Evolutionary conservation across 2,888 invertebrate species (phyloP).

Genomic region (Pachymerium ferrugineum): DNA sequence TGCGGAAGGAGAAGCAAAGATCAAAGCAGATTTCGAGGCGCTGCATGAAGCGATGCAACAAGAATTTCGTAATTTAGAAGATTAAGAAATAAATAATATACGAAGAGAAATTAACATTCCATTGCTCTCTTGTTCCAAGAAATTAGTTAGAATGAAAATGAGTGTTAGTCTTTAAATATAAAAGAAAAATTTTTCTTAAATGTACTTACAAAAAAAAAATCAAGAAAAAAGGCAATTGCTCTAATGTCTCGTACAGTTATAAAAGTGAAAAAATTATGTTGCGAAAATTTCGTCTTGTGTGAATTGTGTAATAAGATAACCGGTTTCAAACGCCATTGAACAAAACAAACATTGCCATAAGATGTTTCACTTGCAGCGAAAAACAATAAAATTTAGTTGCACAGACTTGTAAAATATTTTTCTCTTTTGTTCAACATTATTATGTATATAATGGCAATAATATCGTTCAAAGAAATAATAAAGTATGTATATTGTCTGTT

Average conservation of each 20-base stretch:
- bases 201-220: neutral
- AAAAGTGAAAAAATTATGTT: neutral
- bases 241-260: neutral
- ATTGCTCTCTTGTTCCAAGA: neutral
- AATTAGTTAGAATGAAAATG: neutral
- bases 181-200: neutral
- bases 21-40: conserved; percentile 94
- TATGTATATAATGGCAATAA: neutral
- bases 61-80: conserved; percentile 97
- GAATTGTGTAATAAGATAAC: neutral
- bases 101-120: neutral
- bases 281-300: neutral
- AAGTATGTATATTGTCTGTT: neutral
- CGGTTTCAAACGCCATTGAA: neutral
- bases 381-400: neutral
- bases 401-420: neutral
- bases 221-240: neutral
- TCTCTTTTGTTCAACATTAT: neutral
- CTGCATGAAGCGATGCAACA: conserved; percentile 94
- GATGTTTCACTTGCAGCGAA: neutral
- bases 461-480: neutral
- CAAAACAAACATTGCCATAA: neutral
- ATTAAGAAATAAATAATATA: conserved; percentile 59
- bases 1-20: conserved; percentile 95
- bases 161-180: neutral